Evolutionary conservation across 92 coral and sea anemone genomes (phyloP).

Genomic region (Plumapathes pennacea): DNA sequence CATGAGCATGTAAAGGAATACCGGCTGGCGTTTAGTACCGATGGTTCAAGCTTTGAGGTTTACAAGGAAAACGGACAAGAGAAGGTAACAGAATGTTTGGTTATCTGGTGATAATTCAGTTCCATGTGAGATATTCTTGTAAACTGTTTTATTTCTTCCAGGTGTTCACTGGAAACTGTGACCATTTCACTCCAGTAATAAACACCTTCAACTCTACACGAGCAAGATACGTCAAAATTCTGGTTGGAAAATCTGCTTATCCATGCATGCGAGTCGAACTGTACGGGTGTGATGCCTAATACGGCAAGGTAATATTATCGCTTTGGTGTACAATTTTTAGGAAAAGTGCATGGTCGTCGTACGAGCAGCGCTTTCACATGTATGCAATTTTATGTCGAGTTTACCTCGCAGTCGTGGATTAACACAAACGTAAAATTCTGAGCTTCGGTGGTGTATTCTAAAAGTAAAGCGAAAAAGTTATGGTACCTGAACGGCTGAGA

Average conservation of each 20-base stretch:
- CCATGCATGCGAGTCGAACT: constrained; percentile 81
- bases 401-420: too few relatives aligned
- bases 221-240: constrained; percentile 76
- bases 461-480: too few relatives aligned
- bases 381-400: too few relatives aligned
- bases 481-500: too few relatives aligned
- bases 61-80: constrained; percentile 69
- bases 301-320: constrained; percentile 4
- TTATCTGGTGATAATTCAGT: too few relatives aligned
- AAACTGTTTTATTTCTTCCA: constrained; percentile 4
- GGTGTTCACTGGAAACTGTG: constrained; percentile 90
- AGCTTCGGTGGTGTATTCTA: too few relatives aligned
- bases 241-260: constrained; percentile 60
- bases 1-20: constrained; percentile 85
- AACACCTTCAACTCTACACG: constrained; percentile 62
- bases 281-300: constrained; percentile 73
- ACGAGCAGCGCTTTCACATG: too few relatives aligned
- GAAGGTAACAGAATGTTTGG: too few relatives aligned
- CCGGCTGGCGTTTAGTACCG: constrained; percentile 71
- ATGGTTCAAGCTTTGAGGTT: constrained; percentile 40
- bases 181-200: constrained; percentile 87
- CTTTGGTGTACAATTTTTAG: too few relatives aligned
- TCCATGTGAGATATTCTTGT: too few relatives aligned
- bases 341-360: too few relatives aligned
- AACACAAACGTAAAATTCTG: too few relatives aligned